phyloP scores from a whole-genome alignment of 2,888 invertebrate genomes.

The Andrena praecox region DNA sequence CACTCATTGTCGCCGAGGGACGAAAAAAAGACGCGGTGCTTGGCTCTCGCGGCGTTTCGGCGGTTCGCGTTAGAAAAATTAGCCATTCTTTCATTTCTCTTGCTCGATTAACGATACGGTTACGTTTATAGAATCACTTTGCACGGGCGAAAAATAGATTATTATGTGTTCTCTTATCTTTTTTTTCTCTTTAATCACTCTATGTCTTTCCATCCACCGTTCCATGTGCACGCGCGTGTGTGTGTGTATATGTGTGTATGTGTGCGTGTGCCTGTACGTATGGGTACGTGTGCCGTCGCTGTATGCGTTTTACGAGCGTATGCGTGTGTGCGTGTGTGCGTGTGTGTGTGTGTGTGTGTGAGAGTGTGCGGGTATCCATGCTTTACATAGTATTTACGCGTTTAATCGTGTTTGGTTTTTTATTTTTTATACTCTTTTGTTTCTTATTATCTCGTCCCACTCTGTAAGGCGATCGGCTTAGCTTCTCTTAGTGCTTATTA shows the following conservation, averaged over 20 bases:
- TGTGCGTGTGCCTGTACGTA: background rate
- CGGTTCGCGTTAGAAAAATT: conserved; percentile 73
- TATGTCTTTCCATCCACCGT: conserved; percentile 14
- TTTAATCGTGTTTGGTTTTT: conserved; percentile 26
- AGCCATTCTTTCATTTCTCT: conserved; percentile 66
- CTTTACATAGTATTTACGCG: conserved; percentile 47
- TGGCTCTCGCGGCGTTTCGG: conserved; percentile 34
- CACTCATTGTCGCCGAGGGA: conserved; percentile 41
- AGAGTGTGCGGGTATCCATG: conserved; percentile 3
- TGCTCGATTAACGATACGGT: conserved; percentile 61
- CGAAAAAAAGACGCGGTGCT: conserved; percentile 46
- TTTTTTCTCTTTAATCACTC: conserved; percentile 34
- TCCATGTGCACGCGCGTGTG: background rate
- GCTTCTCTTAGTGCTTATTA: conserved; percentile 67
- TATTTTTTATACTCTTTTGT: conserved; percentile 23
- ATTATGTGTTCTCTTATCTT: conserved; percentile 66
- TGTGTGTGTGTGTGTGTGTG: background rate
- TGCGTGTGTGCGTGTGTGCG: background rate
- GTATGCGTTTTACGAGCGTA: background rate
- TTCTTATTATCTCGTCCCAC: conserved; percentile 65
- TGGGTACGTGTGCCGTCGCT: background rate
- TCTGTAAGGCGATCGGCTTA: conserved; percentile 72
- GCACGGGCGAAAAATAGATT: conserved; percentile 78
- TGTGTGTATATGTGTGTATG: background rate
- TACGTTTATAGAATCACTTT: conserved; percentile 69